phyloP scores from a whole-genome alignment of 2,797 vertebrate species.

The Sphenodon punctatus region DNA sequence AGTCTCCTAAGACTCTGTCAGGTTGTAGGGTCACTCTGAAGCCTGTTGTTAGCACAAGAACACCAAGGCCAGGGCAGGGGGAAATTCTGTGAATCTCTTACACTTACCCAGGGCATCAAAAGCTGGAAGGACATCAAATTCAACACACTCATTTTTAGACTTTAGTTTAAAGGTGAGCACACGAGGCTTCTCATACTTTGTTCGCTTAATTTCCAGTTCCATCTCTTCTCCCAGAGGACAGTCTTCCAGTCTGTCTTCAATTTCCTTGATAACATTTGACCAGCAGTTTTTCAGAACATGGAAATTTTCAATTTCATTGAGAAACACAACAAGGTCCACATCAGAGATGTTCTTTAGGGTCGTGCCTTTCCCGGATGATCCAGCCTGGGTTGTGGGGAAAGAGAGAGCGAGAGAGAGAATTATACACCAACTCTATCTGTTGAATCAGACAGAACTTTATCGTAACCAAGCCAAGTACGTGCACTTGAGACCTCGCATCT shows the following conservation, averaged over 20 bases:
- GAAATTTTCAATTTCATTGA: slow-evolving; percentile 8
- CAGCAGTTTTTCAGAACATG: background rate
- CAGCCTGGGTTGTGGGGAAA: background rate
- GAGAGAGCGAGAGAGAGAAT: no score
- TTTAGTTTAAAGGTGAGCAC: slow-evolving; percentile 38
- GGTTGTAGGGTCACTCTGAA: no score
- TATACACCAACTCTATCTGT: no score
- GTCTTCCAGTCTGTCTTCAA: slow-evolving; percentile 5
- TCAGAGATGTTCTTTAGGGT: slow-evolving; percentile 15
- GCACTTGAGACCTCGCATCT: no score
- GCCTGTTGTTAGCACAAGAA: no score
- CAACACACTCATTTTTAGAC: background rate
- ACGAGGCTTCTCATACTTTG: slow-evolving; percentile 21
- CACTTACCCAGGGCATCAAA: slow-evolving; percentile 40
- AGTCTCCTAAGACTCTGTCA: no score
- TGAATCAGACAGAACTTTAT: no score
- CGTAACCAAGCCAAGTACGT: no score
- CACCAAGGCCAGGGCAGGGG: no score
- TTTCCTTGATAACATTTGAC: slow-evolving; percentile 7
- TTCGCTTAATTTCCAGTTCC: slow-evolving; percentile 10
- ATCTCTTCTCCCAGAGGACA: background rate
- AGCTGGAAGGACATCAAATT: slow-evolving; percentile 50
- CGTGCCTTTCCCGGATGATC: slow-evolving; percentile 38
- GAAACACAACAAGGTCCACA: slow-evolving; percentile 44
- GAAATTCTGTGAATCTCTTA: no score